Base-by-base conservation (phyloP, 2,797 vertebrate species). In the Neosilurus hyrtlii region DNA sequence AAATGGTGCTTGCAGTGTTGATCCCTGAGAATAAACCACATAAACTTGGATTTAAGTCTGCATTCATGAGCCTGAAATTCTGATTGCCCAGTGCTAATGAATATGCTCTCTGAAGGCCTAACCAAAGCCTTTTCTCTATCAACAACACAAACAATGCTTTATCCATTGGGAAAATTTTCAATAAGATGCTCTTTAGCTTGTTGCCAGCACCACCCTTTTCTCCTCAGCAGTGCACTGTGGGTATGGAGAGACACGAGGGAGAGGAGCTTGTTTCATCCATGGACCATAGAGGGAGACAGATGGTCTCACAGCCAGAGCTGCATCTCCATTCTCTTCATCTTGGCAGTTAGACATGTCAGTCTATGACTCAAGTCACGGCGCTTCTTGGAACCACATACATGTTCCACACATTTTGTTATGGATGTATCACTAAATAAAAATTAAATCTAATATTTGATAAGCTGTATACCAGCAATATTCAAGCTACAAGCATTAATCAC, bases 231-330 rank as follows among this genome's bases (percentile, higher is more conserved):
- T 62, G 84, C 82, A 81, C 84, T 73, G 84, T 88, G 84, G 80
- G 84, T 84, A 86, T 78, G 82, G 35, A 85, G 75, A 85, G 62
- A 70, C 82, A 85, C 84, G 37, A 85, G 82, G 84, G 84, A 74
- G 84, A 79, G 66, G 72, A 71, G 84, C 86, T 84, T 85, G 84
- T 88, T 85, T 84, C 63, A 79, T 82, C 81, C 65, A 61, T 56
- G 82, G 77, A 86, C 79, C 56, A 57, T 20, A 6, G 73, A 86
- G 79, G 70, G 72, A 80, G 87, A 79, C 87, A 88, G 87, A 88
- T 88, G 86, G 87, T 81, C 84, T 61, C 87, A 84, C 87, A 85
- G 87, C 82, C 82, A 85, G 87, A 86, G 75, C 75, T 82, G 87
- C 70, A 82, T 82, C 66, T 37, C 63, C 82, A 86, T 85, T 86